Evolutionary conservation across 2,888 invertebrate species (phyloP).

Genomic region (Andrena dorsata): DNA sequence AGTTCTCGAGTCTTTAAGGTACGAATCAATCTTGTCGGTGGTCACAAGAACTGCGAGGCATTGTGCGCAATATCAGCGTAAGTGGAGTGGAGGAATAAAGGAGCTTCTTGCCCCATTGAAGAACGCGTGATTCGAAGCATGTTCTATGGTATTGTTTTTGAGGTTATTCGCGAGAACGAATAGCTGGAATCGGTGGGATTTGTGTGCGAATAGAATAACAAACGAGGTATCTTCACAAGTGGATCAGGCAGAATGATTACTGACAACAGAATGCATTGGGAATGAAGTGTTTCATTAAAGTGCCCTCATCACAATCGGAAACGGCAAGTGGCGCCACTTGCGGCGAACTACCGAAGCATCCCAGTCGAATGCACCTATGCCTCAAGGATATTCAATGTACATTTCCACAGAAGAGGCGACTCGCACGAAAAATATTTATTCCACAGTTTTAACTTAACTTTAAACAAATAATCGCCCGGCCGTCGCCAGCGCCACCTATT

Average conservation of each 20-base stretch:
- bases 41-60: not conserved
- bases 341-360: no score
- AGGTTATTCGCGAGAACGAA: not conserved
- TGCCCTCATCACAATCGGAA: no score
- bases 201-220: not conserved
- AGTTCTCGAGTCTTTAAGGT: not conserved
- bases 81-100: not conserved
- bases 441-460: not conserved
- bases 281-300: not conserved
- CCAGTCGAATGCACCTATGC: not conserved
- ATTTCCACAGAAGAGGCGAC: not conserved
- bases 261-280: conserved; percentile 21
- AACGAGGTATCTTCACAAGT: not conserved
- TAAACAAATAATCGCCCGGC: not conserved
- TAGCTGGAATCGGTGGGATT: not conserved
- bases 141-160: no score
- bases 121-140: not conserved
- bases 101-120: not conserved
- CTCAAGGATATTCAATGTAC: not conserved
- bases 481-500: not conserved
- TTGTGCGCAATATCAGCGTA: not conserved
- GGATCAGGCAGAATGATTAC: conserved; percentile 1
- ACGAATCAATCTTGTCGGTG: conserved; percentile 26
- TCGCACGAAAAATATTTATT: not conserved
- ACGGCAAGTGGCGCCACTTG: no score